Base-by-base conservation (phyloP, 2,113 vertebrate genomes). In the Acanthisitta chloris region DNA sequence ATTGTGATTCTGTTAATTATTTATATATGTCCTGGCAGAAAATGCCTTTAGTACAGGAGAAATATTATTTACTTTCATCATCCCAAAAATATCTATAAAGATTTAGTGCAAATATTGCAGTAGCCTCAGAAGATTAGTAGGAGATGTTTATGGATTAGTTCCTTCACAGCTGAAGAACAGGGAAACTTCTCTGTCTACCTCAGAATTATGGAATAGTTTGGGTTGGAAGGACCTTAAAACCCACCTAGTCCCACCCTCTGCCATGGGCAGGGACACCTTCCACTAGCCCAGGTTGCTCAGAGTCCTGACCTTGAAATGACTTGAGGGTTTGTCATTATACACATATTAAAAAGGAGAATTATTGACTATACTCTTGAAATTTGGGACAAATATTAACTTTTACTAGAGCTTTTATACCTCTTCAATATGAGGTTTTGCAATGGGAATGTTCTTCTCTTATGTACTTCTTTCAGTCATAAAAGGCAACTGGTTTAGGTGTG, bases 1-100 rank as follows among this genome's bases (percentile, higher is more conserved):
- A 88, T 81, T 88, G 76, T 64, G 51, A 25, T 58, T 69, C 54
- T 90, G 59, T 95, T 10, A 92, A 96, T 94, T 79, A 92, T 52
- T 87, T 65, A 76, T 84, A 11, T 0, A 2, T 24, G 2, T 33
- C 57, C 59, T 72, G 76, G 65, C 81, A 89, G 57, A 67, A 87
- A 92, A 67, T 61, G 40, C 55, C 43, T 92, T 73, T 42, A 64
- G n/a, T 59, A 36, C 43, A 48, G 57, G 24, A 38, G 46, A 74
- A 64, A 66, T 64, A 23, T 12, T 45, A 57, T 91, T 86, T 74
- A 24, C 21, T 51, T 62, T 19, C 2, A 0, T 52, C 65, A 48
- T 52, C 40, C 31, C 19, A 18, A 34, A 31, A n/a, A n/a, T n/a
- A 34, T 70, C 38, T 71, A 43, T n/a, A 33, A 89, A 49, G 36